Evolutionary conservation across 2,113 vertebrate genomes (phyloP), one percentile per base, ranked within the genome.

Genomic region (Parus major): DNA sequence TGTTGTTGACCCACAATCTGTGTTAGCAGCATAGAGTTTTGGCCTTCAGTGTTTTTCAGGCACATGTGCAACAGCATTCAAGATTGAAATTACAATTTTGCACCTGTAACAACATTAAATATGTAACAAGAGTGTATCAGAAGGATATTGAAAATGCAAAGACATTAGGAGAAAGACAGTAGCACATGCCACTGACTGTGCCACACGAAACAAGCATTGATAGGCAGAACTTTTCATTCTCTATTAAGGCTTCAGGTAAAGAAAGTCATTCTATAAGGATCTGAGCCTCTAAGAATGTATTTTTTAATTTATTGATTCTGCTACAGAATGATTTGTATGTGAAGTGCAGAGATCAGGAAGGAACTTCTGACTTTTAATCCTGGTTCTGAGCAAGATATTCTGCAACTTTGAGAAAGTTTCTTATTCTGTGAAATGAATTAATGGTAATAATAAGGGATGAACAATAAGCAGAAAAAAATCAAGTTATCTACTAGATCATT

Each of bases 1-100:
- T 91, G 97, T 97, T 97, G 94, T 97, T 99, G 99, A 99, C 99
- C 98, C 97, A 95, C 98, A 99, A 98, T 98, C 98, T 98, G 97
- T 69, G 96, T 93, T 97, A 98, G 98, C 97, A 98, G 98, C 97
- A 90, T 90, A 85, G 97, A 97, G 97, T 96, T 98, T 97, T 98
- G 98, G 97, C 98, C 98, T 98, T 98, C 94, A 92, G 96, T 97
- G 90, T 95, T 95, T 82, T 82, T 83, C 90, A 97, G 33, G 88
- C 95, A 98, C 97, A 91, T 97, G 97, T 98, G 97, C 97, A 60
- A 61, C 18, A 5, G 83, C 91, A 95, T 97, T 99, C 97, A 98
- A 97, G 96, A 98, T 94, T 97, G 95, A 98, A 98, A 98, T 98
- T 98, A 97, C 98, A 96, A 96, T 98, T 98, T 93, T 98, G 98